These are phyloP conservation scores for Epizoanthus illoricatus DNA, from an alignment of 92 coral and sea anemone genomes.

Conservation along the genomic window DNA sequence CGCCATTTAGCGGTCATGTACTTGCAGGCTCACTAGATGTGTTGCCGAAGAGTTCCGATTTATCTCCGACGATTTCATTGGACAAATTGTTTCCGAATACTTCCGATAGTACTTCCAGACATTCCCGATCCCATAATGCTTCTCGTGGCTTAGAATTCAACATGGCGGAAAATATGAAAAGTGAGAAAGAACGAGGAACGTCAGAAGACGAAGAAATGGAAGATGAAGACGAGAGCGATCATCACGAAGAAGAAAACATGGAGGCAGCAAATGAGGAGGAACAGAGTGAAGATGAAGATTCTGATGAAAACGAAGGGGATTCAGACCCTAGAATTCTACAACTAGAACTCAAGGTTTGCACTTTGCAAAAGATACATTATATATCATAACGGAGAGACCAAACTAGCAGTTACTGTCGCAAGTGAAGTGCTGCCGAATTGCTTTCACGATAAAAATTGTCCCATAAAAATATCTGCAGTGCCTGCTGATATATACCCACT, in stretches of 20 bases:
- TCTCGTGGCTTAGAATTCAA: constrained; percentile 40
- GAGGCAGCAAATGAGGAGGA: constrained; percentile 53
- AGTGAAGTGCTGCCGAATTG: no score
- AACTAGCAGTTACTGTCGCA: no score
- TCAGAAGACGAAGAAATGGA: constrained; percentile 45
- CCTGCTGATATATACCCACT: no score
- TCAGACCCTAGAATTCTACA: constrained; percentile 74
- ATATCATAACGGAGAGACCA: no score
- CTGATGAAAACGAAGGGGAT: constrained; percentile 59
- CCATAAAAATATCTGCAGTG: no score
- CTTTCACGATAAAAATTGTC: no score
- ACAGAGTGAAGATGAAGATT: constrained; percentile 55
- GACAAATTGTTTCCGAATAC: constrained; percentile 1
- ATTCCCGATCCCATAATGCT: constrained; percentile 9
- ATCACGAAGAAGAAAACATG: constrained; percentile 37
- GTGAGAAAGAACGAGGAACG: constrained; percentile 47
- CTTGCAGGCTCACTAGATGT: constrained; percentile 12
- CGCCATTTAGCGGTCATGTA: not conserved
- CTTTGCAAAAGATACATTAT: no score
- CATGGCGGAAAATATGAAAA: constrained; percentile 91
- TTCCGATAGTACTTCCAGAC: not conserved
- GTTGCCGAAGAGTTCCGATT: not conserved
- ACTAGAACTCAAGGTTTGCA: constrained; percentile 71
- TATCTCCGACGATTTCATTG: not conserved
- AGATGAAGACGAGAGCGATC: constrained; percentile 44